Evolutionary conservation across 92 coral and sea anemone genomes (phyloP).

Genomic region (Scolanthus callimorphus): DNA sequence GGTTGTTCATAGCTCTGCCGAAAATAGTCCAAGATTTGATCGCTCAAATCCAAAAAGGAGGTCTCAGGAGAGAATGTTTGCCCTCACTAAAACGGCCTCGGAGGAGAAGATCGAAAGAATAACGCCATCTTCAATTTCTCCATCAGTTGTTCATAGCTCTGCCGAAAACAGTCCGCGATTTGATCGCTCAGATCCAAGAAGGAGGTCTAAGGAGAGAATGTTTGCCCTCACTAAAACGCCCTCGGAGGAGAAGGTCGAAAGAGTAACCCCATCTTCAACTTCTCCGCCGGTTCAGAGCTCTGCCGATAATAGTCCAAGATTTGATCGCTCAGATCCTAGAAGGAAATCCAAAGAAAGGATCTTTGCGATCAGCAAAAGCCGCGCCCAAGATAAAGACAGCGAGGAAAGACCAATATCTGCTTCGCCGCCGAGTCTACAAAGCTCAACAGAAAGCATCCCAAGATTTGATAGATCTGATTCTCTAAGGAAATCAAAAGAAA

Average conservation of each 20-base stretch:
- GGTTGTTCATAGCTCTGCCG: too few species aligned
- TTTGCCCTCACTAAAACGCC: background rate
- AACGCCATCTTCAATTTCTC: too few species aligned
- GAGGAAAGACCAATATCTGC: background rate
- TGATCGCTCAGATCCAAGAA: background rate
- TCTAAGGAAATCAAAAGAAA: background rate
- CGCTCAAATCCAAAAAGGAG: too few species aligned
- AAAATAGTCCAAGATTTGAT: too few species aligned
- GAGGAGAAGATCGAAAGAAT: too few species aligned
- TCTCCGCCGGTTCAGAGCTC: too few species aligned
- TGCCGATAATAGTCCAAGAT: background rate
- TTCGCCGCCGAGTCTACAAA: background rate
- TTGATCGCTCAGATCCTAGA: background rate
- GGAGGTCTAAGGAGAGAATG: background rate
- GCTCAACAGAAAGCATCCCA: background rate
- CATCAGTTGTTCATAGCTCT: background rate
- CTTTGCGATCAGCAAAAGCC: background rate
- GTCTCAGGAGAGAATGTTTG: too few species aligned
- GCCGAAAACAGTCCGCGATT: background rate
- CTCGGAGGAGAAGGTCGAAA: background rate
- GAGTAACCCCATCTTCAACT: background rate
- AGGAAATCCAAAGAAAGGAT: background rate
- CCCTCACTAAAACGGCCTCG: too few species aligned
- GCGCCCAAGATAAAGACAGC: background rate
- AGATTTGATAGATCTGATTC: background rate